Base-by-base conservation (phyloP, 2,797 vertebrate genomes). In the Mormyrops boulengeri region DNA sequence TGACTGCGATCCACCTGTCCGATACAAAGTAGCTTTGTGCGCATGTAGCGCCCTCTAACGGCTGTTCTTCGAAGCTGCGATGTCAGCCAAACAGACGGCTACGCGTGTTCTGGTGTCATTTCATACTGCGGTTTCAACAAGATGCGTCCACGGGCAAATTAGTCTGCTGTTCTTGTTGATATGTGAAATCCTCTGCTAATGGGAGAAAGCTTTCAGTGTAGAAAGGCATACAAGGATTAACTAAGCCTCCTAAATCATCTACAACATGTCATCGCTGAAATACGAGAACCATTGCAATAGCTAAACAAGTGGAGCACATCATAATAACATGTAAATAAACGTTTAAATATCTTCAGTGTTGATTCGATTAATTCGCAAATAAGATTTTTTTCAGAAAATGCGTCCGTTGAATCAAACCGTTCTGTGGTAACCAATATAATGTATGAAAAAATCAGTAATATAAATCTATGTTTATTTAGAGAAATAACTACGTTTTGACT, bases 1-100 rank as follows among this genome's bases (percentile, higher is more conserved):
- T 84, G 14, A 55, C 84, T 44, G 3, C 60, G 57, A 90, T 89
- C 90, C 90, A 90, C 90, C 90, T 90, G 90, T 62, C 55, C 11
- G 53, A 41, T 34, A 41, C 77, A 38, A 22, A 88, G 87, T 44
- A 30, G 12, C 87, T 90, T 30, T 62, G 60, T 26, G 88, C 60
- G 60, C 60, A 49, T 19, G 5, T 87, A 88, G 90, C 88, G 47
- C 88, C 88, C 88, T 66, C 89, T 86, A 49, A 34, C 62, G 90
- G 22, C 52, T 50, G 12, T 12, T 85, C 41, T 26, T 41, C 14
- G 12, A 85, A 89, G 19, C 41, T 82, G 19, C 80, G 22, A 47
- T 53, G 8, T 44, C 52, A n/a, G 12, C 6, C 53, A 87, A 30
- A 60, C 50, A 22, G 6, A 87, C 55, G 52, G 53, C 55, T 57